Conservation (phyloP, 37 sponge, comb jelly and placozoan genomes). For the Ephydatia muelleri region DNA sequence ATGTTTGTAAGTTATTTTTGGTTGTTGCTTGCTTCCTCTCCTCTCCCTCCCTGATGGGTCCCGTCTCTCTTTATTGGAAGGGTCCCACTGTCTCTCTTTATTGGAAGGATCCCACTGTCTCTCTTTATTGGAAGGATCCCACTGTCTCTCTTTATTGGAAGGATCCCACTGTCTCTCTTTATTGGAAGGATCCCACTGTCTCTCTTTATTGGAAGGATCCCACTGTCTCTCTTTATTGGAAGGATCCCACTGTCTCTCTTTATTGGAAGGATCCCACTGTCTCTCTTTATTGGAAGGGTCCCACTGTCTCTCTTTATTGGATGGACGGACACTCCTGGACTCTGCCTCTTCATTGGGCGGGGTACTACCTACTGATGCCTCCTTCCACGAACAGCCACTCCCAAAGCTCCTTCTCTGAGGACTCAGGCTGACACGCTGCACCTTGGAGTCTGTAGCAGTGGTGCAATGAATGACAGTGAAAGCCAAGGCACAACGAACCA, state of each 20-base stretch:
- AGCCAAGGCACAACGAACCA: constrained; percentile 17
- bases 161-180: neutral
- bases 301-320: neutral
- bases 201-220: neutral
- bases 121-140: neutral
- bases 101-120: neutral
- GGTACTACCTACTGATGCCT: neutral
- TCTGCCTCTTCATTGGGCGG: neutral
- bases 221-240: neutral
- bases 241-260: neutral
- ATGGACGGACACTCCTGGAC: neutral
- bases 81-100: neutral
- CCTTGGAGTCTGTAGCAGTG: constrained; percentile 2
- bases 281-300: neutral
- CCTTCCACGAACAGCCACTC: constrained; percentile 72
- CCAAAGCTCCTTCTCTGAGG: constrained; percentile 76
- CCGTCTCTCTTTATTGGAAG: too few species aligned
- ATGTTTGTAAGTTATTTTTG: neutral
- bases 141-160: neutral
- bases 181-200: neutral
- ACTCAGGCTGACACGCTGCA: constrained; percentile 52
- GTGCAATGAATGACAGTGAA: neutral
- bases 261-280: neutral
- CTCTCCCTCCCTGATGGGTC: neutral
- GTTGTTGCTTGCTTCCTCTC: neutral